A percentile compares a stretch with the other conserved stretches of the same genome.
phyloP scores from a whole-genome alignment of 2,797 vertebrate genomes.

The Fundulus diaphanus region DNA sequence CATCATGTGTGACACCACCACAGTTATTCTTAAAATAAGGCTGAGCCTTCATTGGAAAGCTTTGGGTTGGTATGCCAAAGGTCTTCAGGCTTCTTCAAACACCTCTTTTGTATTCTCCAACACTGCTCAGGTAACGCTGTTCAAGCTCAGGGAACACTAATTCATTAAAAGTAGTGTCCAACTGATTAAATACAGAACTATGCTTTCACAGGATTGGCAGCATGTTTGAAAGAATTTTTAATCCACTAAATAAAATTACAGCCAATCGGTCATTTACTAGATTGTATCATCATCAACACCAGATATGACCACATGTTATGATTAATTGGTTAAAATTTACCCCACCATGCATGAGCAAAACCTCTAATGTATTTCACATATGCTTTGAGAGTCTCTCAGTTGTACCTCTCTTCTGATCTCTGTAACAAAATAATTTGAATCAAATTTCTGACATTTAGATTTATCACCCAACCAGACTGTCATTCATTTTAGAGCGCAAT shows the following conservation, averaged over 20 bases:
- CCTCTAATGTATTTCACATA: neutral
- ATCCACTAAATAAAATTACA: no score
- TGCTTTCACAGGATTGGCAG: no score
- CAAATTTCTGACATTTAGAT: neutral
- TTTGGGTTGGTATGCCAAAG: neutral
- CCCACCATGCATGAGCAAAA: neutral
- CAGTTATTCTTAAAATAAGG: neutral
- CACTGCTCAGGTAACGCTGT: neutral
- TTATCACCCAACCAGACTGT: neutral
- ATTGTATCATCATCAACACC: neutral
- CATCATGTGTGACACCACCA: neutral
- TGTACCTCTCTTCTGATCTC: neutral
- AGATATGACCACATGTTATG: no score
- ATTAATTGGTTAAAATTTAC: neutral
- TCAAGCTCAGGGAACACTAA: neutral
- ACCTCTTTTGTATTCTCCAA: neutral
- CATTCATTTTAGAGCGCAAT: no score
- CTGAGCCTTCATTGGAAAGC: neutral
- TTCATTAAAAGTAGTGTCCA: neutral
- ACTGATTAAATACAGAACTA: neutral
- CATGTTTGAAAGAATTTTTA: neutral
- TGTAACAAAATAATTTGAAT: neutral
- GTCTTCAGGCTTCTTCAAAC: neutral
- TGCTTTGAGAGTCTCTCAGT: neutral
- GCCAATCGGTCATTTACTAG: no score